Evolutionary conservation across 2,888 invertebrate species (phyloP), one percentile per base, ranked within the genome.

Genomic region (Nomada hirtipes): DNA sequence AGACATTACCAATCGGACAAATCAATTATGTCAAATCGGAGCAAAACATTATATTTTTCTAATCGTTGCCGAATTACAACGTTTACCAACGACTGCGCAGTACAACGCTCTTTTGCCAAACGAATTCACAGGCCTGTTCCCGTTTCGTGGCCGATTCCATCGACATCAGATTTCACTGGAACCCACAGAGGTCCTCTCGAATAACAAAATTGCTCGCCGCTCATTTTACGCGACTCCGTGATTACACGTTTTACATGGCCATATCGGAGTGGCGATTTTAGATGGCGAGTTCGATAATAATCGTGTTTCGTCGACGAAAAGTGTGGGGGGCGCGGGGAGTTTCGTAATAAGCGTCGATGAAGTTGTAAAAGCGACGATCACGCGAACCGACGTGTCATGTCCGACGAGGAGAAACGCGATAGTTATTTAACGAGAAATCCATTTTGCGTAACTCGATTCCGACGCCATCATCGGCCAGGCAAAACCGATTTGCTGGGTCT

Each of bases 391-490:
- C 59, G 18, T 59, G 52, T 18, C 29, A 15, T 20, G 65, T 26
- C 36, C 65, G 50, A 61, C 69, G 67, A 52, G 69, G 60, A 65
- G 68, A 52, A 29, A 68, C 71, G 68, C 86, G 89, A 91, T 89
- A 90, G 91, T 92, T 92, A 92, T 92, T 91, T 90, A 91, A 92
- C 90, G 87, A 78, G 90, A 90, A 92, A 93, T 92, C 89, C 88
- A 90, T 90, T 93, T 92, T 92, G 86, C 90, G 83, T 93, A 93
- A 93, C 90, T 91, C 90, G 86, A 93, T 93, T 92, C 85, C 87
- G 90, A 89, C 89, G 88, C 90, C 91, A 92, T 92, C 92, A 91
- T 92, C 91, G 91, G 87, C 81, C 36, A 85, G 88, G 90, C 81
- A 85, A 91, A 92, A 90, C 86, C 89, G 89, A 90, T 92, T 92